Base-by-base conservation (phyloP, 2,888 invertebrate species). In the Leucophenga maculata region DNA sequence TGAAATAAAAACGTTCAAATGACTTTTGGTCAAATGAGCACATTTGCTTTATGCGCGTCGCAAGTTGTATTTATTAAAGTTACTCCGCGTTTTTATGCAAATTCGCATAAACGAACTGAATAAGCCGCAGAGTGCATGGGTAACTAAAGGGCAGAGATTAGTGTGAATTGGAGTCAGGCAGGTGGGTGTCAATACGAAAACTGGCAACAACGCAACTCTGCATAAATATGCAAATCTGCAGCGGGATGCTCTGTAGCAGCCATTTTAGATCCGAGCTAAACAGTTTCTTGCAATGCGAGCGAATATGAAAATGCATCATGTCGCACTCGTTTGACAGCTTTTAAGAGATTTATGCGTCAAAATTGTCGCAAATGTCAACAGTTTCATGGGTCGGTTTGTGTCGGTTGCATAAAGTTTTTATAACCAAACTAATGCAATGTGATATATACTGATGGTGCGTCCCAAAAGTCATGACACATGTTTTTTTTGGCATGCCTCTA, bases 211-310 rank as follows among this genome's bases (percentile, higher is more conserved):
- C 52, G 26, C n/a, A 16, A n/a, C 22, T 76, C 77, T 78, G 83
- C 79, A 75, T 79, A 84, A 79, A 81, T 84, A 84, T 83, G 84
- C 80, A 80, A 84, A 83, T 84, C 76, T 75, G 68, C 26, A 9
- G 16, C 26, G 31, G 57, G 8, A 46, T 50, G 50, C 18, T 50
- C 11, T 50, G 8, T 50, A 26, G 26, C 26, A 26, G 26, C 26
- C 2, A 26, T 4, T 26, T 26, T 26, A 26, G 26, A 26, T 26
- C 2, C 46, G 46, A 46, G 46, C 46, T n/a, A 18, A 50, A 50
- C 14, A 16, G 4, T 50, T 3, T n/a, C 50, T 50, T 64, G 55
- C 39, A 20, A 46, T 46, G 46, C 62, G 11, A 32, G 11, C 32
- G 18, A 31, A 59, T 26, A 26, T 31, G 26, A n/a, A n/a, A 20